Evolutionary conservation across 1,140 invertebrate genomes (phyloP).

Genomic region (Halesus radiatus): DNA sequence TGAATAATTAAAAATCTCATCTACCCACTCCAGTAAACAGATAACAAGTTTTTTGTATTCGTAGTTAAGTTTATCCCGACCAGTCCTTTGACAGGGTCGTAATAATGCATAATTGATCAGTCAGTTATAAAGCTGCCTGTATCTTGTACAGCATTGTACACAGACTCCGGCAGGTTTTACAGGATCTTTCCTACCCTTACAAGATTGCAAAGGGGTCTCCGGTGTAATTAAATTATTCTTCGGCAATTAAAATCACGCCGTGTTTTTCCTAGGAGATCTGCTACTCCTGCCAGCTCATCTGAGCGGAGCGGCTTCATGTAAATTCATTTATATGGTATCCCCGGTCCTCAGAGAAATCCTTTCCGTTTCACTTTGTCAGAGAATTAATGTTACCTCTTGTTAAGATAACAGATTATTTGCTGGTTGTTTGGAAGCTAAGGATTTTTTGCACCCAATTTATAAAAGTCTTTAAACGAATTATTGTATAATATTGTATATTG

Average conservation of each 20-base stretch:
- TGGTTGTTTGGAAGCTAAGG: background rate
- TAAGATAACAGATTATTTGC: slow-evolving; percentile 26
- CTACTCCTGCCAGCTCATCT: slow-evolving; percentile 5
- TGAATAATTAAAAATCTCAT: background rate
- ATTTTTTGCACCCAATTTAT: background rate
- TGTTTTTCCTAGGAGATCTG: slow-evolving; percentile 23
- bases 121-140: too few relatives aligned
- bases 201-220: slow-evolving; percentile 6
- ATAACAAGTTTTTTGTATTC: too few relatives aligned
- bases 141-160: too few relatives aligned
- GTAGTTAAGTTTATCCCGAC: too few relatives aligned
- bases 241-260: slow-evolving; percentile 32
- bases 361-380: slow-evolving; percentile 1
- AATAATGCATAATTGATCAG: too few relatives aligned
- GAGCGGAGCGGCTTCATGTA: background rate
- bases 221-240: slow-evolving; percentile 37
- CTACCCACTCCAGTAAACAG: background rate
- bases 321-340: slow-evolving; percentile 31
- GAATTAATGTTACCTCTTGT: slow-evolving; percentile 25
- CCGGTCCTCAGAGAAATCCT: slow-evolving; percentile 5
- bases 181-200: background rate
- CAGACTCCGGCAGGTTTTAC: too few relatives aligned
- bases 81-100: too few relatives aligned
- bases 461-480: too few relatives aligned
- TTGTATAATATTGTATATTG: too few relatives aligned